These are phyloP conservation scores for Coendou prehensilis DNA, from an alignment of 2,797 vertebrate genomes.

Conservation along the genomic window DNA sequence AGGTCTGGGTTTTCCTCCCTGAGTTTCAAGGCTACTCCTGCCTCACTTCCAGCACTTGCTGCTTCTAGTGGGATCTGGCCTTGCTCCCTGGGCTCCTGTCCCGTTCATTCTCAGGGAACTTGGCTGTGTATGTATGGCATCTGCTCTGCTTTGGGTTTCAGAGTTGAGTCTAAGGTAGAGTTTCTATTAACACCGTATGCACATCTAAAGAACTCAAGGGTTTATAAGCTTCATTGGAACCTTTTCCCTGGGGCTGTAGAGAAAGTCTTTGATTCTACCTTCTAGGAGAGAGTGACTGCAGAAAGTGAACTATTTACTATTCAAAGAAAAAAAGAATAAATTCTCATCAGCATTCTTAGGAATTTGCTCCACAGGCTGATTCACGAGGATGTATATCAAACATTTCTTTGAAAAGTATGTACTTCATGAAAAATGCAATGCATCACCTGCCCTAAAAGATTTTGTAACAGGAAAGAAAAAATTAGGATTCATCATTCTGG, in stretches of 20 bases:
- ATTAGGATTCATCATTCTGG: neutral
- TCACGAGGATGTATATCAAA: neutral
- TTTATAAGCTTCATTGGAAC: neutral
- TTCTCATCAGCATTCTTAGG: neutral
- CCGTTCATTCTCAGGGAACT: neutral
- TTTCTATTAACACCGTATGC: neutral
- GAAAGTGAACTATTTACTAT: neutral
- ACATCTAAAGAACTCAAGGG: neutral
- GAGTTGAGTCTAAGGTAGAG: neutral
- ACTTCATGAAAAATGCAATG: neutral
- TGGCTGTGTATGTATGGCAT: neutral
- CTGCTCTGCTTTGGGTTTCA: neutral
- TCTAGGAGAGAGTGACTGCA: neutral
- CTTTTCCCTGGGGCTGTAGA: neutral
- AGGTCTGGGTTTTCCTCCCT: neutral
- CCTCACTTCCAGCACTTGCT: neutral
- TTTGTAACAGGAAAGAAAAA: neutral
- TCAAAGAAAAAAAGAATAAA: neutral
- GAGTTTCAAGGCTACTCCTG: neutral
- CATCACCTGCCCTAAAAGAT: neutral
- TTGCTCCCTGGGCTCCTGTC: neutral
- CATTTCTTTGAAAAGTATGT: neutral
- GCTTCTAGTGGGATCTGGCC: neutral
- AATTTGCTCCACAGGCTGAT: neutral
- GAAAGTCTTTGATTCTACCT: neutral